Conservation (phyloP, 2,888 invertebrate genomes). For the Stenodema calcarata region DNA sequence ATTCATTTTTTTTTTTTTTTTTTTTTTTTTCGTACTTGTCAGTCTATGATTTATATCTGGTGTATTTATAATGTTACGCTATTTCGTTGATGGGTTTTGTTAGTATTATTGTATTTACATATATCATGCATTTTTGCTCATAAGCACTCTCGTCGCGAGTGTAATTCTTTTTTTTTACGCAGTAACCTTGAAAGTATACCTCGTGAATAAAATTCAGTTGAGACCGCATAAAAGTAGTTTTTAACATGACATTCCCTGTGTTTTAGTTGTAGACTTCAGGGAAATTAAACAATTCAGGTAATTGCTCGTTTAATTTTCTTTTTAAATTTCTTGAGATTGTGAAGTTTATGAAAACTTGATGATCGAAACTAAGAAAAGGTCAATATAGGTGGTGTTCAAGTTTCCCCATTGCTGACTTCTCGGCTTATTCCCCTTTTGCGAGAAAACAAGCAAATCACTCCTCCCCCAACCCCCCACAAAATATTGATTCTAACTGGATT, state of each 20-base stretch:
- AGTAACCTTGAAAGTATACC: neutral
- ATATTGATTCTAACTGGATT: no score
- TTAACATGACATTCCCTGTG: neutral
- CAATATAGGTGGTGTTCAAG: no score
- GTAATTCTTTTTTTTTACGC: neutral
- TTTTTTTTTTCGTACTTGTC: neutral
- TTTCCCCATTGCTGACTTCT: no score
- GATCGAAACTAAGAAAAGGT: no score
- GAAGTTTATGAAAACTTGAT: no score
- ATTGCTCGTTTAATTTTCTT: no score
- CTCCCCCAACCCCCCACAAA: no score
- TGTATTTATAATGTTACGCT: neutral
- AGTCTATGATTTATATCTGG: neutral
- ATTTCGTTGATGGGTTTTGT: neutral
- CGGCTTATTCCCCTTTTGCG: no score
- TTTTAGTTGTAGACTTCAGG: no score
- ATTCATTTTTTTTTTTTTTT: neutral
- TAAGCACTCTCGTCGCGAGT: neutral
- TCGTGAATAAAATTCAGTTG: neutral
- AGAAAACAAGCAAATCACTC: no score
- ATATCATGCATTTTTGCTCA: neutral
- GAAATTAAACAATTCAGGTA: no score
- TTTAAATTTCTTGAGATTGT: no score
- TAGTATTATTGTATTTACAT: neutral
- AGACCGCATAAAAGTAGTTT: neutral